Conservation (phyloP, 2,888 invertebrate genomes). For the Leuctra nigra region DNA sequence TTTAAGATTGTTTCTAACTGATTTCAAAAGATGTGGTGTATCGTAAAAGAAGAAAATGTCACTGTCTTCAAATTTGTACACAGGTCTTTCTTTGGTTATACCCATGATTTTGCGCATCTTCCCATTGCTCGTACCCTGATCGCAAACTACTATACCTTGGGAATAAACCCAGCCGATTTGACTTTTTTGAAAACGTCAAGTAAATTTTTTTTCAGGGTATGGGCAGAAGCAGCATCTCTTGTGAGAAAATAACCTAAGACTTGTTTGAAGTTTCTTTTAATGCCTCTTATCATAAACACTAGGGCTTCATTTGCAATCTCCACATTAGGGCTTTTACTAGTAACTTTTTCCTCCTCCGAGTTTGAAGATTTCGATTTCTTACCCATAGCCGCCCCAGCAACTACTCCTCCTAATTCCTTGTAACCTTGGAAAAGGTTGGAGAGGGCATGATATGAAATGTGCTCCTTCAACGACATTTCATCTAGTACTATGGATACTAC, state of each 20-base stretch:
- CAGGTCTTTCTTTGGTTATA: neutral
- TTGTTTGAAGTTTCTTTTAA: conserved; percentile 10
- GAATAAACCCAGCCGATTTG: conserved; percentile 9
- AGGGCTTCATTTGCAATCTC: neutral
- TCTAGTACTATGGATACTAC: conserved; percentile 1
- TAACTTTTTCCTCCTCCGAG: no score
- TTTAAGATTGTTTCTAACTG: conserved; percentile 18
- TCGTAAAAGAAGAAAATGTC: conserved; percentile 4
- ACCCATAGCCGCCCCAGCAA: no score
- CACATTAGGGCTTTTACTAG: neutral
- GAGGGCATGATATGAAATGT: neutral
- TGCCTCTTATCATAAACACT: conserved; percentile 13
- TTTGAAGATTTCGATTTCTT: no score
- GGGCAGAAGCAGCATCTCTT: neutral
- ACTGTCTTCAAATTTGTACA: neutral
- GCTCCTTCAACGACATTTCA: neutral
- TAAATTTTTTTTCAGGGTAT: neutral
- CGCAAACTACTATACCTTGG: conserved; percentile 13
- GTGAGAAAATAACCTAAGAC: conserved; percentile 9
- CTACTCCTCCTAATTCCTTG: neutral
- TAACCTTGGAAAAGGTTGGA: neutral
- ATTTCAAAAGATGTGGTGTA: conserved; percentile 17
- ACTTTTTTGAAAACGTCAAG: neutral
- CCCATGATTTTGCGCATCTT: neutral
- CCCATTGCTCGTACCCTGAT: conserved; percentile 8